phyloP scores from a whole-genome alignment of 2,888 invertebrate species.

The Nebria brevicollis region DNA sequence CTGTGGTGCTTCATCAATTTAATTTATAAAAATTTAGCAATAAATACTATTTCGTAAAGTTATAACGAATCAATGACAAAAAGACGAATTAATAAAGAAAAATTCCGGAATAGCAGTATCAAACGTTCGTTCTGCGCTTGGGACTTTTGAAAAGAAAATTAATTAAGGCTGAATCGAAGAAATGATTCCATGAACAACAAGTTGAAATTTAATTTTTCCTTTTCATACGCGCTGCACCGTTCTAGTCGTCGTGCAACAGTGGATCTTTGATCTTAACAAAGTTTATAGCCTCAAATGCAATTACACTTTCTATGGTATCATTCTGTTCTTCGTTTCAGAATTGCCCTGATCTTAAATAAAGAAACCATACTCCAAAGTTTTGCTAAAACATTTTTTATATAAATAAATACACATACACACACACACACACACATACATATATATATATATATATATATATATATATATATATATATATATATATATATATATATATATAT shows the following conservation, averaged over 20 bases:
- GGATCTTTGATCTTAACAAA: conserved; percentile 47
- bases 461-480: too few relatives aligned
- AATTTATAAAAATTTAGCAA: too few relatives aligned
- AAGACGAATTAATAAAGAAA: not conserved
- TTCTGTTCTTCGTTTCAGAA: conserved; percentile 23
- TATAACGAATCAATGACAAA: too few relatives aligned
- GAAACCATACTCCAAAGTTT: too few relatives aligned
- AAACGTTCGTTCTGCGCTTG: not conserved
- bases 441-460: too few relatives aligned
- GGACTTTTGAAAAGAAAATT: conserved; percentile 36
- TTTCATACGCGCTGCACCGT: conserved; percentile 23
- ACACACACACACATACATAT: too few relatives aligned
- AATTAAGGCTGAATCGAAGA: conserved; percentile 43
- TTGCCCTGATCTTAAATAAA: not conserved
- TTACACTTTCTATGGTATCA: conserved; percentile 44
- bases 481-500: too few relatives aligned
- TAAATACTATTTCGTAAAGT: too few relatives aligned
- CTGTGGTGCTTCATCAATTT: too few relatives aligned
- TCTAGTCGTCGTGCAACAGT: conserved; percentile 31
- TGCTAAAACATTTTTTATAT: too few relatives aligned
- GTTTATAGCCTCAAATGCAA: conserved; percentile 46
- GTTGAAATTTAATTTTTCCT: conserved; percentile 44
- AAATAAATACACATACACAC: too few relatives aligned
- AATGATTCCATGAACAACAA: conserved; percentile 45
- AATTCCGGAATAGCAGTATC: not conserved